Conservation (phyloP, 2,888 invertebrate species). For the Thecophora atra region DNA sequence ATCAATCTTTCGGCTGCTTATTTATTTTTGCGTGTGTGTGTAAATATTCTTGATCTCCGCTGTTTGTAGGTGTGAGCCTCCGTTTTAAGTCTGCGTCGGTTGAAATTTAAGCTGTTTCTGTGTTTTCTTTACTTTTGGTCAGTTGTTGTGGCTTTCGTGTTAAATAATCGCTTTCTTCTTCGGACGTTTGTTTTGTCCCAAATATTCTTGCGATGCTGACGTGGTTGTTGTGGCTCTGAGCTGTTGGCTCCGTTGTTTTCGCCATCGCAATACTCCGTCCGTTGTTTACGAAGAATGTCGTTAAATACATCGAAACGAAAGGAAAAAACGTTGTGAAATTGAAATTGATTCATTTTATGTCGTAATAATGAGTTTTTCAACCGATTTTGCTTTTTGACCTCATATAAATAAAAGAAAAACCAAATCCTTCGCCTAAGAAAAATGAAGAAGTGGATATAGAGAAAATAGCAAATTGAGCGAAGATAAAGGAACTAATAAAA, state of each 20-base stretch:
- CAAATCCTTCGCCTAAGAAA: too few relatives aligned
- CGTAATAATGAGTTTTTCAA: not conserved
- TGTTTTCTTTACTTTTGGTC: not conserved
- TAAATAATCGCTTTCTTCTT: constrained; percentile 21
- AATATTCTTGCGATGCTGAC: constrained; percentile 1
- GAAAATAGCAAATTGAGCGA: too few relatives aligned
- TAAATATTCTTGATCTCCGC: not conserved
- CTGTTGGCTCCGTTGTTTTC: not conserved
- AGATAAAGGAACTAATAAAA: too few relatives aligned
- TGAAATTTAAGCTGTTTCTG: not conserved
- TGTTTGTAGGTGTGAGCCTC: not conserved
- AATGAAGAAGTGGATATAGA: too few relatives aligned
- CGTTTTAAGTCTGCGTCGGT: too few relatives aligned
- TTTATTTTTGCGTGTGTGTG: not conserved
- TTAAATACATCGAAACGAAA: constrained; percentile 14
- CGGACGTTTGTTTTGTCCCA: constrained; percentile 9
- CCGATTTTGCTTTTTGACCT: too few relatives aligned
- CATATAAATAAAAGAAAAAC: too few relatives aligned
- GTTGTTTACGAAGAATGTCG: not conserved
- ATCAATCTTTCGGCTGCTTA: not conserved
- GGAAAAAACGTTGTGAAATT: constrained; percentile 23
- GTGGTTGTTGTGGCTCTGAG: not conserved
- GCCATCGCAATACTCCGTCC: not conserved
- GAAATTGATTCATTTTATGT: constrained; percentile 12
- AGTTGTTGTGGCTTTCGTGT: constrained; percentile 1